phyloP scores from a whole-genome alignment of 2,888 invertebrate species.

The Brachylomia viminalis region DNA sequence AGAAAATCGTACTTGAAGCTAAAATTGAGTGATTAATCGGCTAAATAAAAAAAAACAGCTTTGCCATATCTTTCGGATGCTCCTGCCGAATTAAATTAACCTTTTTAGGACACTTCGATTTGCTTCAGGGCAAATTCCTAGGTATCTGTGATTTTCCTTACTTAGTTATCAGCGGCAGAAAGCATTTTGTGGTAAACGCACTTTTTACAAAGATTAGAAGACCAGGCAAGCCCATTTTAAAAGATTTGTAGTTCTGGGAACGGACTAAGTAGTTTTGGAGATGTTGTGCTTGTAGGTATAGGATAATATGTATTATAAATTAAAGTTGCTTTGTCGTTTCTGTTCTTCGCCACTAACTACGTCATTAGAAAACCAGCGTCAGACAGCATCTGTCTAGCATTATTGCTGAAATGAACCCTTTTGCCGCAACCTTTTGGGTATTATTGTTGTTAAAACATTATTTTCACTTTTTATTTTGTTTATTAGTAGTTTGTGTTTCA shows the following conservation, averaged over 20 bases:
- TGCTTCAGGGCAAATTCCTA: constrained; percentile 40
- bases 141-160: constrained; percentile 25
- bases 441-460: too few relatives aligned
- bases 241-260: not conserved
- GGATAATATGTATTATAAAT: too few relatives aligned
- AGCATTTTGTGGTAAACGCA: constrained; percentile 15
- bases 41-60: not conserved
- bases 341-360: too few relatives aligned
- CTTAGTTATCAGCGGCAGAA: constrained; percentile 15
- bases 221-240: not conserved
- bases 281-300: not conserved
- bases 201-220: constrained; percentile 4
- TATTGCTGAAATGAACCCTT: too few relatives aligned
- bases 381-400: too few relatives aligned
- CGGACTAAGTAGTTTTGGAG: not conserved
- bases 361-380: too few relatives aligned
- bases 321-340: not conserved
- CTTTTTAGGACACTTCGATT: constrained; percentile 32
- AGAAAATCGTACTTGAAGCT: not conserved
- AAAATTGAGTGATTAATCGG: not conserved
- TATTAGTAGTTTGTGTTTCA: too few relatives aligned
- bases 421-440: too few relatives aligned
- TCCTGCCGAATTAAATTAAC: not conserved
- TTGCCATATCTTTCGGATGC: constrained; percentile 26
- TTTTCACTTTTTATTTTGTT: too few relatives aligned